Evolutionary conservation across 2,113 vertebrate genomes (phyloP).

Genomic region (Vidua chalybeata): DNA sequence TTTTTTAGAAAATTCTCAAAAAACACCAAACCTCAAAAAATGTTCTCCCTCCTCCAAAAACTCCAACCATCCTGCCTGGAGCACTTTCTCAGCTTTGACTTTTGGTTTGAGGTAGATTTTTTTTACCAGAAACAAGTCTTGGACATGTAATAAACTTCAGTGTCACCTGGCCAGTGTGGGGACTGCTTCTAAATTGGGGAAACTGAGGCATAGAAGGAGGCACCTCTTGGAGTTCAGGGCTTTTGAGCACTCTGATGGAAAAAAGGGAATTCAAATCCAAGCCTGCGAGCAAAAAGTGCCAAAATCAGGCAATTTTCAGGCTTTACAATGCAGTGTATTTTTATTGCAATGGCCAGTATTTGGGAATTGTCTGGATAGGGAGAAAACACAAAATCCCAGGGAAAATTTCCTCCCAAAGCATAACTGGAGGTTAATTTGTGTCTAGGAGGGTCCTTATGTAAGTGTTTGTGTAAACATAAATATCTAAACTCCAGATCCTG

Average conservation of each 20-base stretch:
- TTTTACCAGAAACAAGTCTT: not conserved
- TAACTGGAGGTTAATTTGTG: not conserved
- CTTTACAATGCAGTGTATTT: not conserved
- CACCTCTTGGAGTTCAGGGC: fast-evolving
- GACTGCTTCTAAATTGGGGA: not conserved
- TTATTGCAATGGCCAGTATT: not conserved
- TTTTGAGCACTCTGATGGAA: not conserved
- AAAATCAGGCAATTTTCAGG: not conserved
- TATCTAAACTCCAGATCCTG: not conserved
- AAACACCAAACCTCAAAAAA: not conserved
- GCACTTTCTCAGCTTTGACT: not conserved
- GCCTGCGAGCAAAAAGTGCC: not conserved
- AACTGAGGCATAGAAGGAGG: not conserved
- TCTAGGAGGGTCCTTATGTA: not conserved
- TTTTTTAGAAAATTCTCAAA: not conserved
- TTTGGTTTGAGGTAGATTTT: not conserved
- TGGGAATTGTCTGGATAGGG: not conserved
- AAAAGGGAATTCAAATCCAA: not conserved
- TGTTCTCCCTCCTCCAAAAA: fast-evolving
- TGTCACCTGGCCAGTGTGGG: not conserved
- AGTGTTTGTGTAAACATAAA: not conserved
- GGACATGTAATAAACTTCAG: not conserved
- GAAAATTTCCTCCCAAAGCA: not conserved
- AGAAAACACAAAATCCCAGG: not conserved
- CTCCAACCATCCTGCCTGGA: fast-evolving